Evolutionary conservation across 2,797 vertebrate genomes (phyloP).

Genomic region (Myotis pilosus): DNA sequence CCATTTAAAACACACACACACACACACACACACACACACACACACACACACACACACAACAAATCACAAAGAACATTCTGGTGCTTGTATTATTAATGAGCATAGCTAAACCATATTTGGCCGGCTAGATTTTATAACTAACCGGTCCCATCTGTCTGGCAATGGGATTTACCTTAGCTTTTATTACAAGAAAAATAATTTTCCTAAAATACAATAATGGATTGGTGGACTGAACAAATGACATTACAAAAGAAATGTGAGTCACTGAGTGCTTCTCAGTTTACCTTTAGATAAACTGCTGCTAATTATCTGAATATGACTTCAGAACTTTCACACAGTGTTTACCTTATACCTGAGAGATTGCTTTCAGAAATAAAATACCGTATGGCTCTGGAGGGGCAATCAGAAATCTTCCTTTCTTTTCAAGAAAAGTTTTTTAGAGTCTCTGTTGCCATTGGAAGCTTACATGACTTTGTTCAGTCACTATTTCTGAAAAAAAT

Average conservation of each 20-base stretch:
- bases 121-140: not conserved
- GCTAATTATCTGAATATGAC: not conserved
- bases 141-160: not conserved
- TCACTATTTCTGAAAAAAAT: slow-evolving; percentile 3
- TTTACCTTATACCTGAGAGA: not conserved
- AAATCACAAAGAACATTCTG: not conserved
- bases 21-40: too few relatives aligned
- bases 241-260: not conserved
- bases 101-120: not conserved
- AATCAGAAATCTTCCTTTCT: not conserved
- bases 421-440: slow-evolving; percentile 37
- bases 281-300: not conserved
- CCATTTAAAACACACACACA: not conserved
- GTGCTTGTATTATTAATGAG: not conserved
- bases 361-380: slow-evolving; percentile 24
- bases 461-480: not conserved
- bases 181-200: not conserved
- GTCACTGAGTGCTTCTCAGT: not conserved
- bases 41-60: not conserved
- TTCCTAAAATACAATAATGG: not conserved
- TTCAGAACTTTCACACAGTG: not conserved
- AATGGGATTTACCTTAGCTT: not conserved
- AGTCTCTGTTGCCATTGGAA: slow-evolving; percentile 29
- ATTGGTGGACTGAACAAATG: not conserved
- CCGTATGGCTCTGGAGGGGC: not conserved